Percentiles rank a stretch among this genome's conserved stretches.
phyloP scores from a whole-genome alignment of 2,113 vertebrate genomes.

The Coptodon bakossiorum region DNA sequence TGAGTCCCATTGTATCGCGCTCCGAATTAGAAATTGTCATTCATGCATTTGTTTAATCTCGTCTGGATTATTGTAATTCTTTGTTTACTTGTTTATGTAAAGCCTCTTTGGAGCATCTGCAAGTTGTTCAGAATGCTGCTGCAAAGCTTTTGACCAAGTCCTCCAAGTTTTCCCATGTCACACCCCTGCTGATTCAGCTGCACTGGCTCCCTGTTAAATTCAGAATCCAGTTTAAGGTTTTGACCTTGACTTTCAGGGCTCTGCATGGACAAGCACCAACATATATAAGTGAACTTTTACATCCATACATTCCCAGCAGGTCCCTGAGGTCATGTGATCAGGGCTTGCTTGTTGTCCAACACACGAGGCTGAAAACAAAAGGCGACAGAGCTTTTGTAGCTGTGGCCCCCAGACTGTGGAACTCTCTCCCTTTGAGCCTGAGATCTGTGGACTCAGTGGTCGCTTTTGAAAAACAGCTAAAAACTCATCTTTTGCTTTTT shows the following conservation, averaged over 20 bases:
- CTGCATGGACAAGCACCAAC: not conserved
- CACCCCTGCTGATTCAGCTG: not conserved
- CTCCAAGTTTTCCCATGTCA: not conserved
- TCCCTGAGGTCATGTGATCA: not conserved
- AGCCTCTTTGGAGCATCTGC: too few relatives aligned
- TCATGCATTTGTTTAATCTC: too few relatives aligned
- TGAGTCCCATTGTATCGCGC: too few relatives aligned
- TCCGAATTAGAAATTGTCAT: too few relatives aligned
- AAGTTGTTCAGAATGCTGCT: not conserved
- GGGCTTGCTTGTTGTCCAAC: not conserved
- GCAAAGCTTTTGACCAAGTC: not conserved
- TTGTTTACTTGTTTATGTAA: too few relatives aligned
- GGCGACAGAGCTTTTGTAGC: not conserved
- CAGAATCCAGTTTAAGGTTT: not conserved
- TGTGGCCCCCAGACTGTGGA: not conserved
- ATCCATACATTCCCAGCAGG: not conserved
- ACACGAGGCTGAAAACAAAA: not conserved
- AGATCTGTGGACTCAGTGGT: not conserved
- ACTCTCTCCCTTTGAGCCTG: not conserved
- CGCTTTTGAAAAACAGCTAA: not conserved
- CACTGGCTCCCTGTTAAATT: not conserved
- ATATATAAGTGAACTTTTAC: not conserved
- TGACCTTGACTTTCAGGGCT: not conserved
- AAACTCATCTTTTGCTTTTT: not conserved
- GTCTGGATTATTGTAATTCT: too few relatives aligned